Evolutionary conservation across 2,888 invertebrate species (phyloP).

Genomic region (Drosophila anceps): DNA sequence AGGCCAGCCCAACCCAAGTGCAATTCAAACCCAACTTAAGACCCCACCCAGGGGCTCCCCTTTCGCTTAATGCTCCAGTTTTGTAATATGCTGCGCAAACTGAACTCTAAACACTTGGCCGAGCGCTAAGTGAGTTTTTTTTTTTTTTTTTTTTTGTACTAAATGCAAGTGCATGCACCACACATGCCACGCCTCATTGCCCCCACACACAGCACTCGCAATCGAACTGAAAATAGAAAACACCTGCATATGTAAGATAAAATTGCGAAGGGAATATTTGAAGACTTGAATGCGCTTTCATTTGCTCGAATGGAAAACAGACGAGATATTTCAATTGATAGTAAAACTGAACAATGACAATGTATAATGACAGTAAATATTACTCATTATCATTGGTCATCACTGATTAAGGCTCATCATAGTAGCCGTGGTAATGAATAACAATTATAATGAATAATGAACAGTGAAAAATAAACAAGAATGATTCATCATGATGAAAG

Average conservation of each 20-base stretch:
- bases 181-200: slow-evolving; percentile 39
- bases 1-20: slow-evolving; percentile 7
- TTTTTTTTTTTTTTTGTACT: slow-evolving; percentile 34
- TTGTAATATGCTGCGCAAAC: slow-evolving; percentile 35
- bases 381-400: background rate
- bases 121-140: slow-evolving; percentile 48
- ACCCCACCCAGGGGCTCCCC: slow-evolving; percentile 5
- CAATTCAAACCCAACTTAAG: slow-evolving; percentile 6
- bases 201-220: background rate
- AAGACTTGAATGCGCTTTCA: background rate
- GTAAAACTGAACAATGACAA: background rate
- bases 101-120: slow-evolving; percentile 17
- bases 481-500: background rate
- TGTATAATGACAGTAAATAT: background rate
- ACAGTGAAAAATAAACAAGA: background rate
- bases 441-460: background rate
- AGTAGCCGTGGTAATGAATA: background rate
- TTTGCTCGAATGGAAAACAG: background rate
- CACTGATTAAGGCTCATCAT: too few relatives aligned
- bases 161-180: slow-evolving; percentile 44
- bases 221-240: slow-evolving; percentile 2
- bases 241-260: slow-evolving; percentile 15
- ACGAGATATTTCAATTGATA: too few relatives aligned
- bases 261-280: background rate
- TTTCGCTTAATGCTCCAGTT: slow-evolving; percentile 42